phyloP scores from a whole-genome alignment of 2,113 vertebrate species.

The Scortum barcoo region DNA sequence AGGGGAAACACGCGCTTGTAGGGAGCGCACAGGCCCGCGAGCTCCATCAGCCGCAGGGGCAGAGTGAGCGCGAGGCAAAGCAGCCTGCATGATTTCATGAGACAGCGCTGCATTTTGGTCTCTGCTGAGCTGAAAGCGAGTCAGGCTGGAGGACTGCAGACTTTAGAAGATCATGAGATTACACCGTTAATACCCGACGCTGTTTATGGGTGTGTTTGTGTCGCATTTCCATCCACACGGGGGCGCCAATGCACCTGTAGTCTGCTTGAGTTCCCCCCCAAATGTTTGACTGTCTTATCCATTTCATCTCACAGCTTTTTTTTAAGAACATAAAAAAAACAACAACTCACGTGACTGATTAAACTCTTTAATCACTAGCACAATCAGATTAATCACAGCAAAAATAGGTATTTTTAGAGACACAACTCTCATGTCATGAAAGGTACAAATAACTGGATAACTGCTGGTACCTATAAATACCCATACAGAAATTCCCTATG shows the following conservation, averaged over 20 bases:
- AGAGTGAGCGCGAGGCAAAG: slow-evolving; percentile 73
- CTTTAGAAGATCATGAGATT: slow-evolving; percentile 64
- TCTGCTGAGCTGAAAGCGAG: neutral
- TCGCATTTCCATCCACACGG: slow-evolving; percentile 25
- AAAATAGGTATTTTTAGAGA: neutral
- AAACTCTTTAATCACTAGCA: slow-evolving; percentile 15
- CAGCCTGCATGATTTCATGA: slow-evolving; percentile 63
- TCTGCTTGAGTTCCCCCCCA: neutral
- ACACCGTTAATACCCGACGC: slow-evolving; percentile 20
- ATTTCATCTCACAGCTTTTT: neutral
- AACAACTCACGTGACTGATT: neutral
- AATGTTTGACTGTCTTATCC: neutral
- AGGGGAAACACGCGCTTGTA: slow-evolving; percentile 87
- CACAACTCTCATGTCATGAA: neutral
- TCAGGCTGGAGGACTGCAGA: neutral
- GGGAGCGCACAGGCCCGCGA: slow-evolving; percentile 79
- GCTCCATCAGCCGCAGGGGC: slow-evolving; percentile 82
- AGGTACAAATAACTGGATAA: neutral
- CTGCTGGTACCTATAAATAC: neutral
- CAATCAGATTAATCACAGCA: slow-evolving; percentile 7
- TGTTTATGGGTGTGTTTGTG: no score
- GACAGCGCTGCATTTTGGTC: slow-evolving; percentile 51
- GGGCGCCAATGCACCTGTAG: neutral
- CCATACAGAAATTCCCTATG: neutral
- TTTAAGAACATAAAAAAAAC: neutral